A percentile compares a stretch with the other conserved stretches of the same genome.
Conservation (phyloP, 1,140 invertebrate species). For the Ephestia elutella region DNA sequence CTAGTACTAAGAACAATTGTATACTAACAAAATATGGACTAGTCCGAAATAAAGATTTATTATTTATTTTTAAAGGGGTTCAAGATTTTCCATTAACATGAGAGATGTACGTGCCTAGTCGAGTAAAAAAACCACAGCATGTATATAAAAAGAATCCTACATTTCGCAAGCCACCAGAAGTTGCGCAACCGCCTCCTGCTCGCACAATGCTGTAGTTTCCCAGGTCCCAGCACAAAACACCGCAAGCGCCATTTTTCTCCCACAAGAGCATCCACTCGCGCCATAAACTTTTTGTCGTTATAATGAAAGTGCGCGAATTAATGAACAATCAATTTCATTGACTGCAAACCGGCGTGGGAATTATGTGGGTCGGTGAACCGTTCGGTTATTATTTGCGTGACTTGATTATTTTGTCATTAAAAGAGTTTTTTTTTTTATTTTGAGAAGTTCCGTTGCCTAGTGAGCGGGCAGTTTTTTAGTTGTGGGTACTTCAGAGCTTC, state of each 20-base stretch:
- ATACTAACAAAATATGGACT: too few relatives aligned
- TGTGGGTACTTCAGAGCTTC: too few relatives aligned
- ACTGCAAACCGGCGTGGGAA: neutral
- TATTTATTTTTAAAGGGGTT: too few relatives aligned
- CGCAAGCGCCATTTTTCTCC: neutral
- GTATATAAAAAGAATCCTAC: neutral
- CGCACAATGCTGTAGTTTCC: neutral
- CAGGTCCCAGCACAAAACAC: neutral
- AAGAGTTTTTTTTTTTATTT: too few relatives aligned
- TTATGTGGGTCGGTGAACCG: neutral
- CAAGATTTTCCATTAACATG: too few relatives aligned
- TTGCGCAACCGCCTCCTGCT: neutral
- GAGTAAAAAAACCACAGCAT: too few relatives aligned
- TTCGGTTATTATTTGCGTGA: neutral
- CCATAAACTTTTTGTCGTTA: neutral
- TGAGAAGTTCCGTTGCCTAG: too few relatives aligned
- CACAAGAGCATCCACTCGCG: neutral
- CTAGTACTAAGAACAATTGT: too few relatives aligned
- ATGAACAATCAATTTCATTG: neutral
- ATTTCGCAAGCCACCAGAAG: neutral
- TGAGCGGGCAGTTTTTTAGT: too few relatives aligned
- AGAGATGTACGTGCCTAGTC: too few relatives aligned
- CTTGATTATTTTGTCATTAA: too few relatives aligned
- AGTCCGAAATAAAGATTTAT: too few relatives aligned
- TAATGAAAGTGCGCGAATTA: neutral